phyloP scores from a whole-genome alignment of 2,113 vertebrate species.

The Capreolus pygargus region DNA sequence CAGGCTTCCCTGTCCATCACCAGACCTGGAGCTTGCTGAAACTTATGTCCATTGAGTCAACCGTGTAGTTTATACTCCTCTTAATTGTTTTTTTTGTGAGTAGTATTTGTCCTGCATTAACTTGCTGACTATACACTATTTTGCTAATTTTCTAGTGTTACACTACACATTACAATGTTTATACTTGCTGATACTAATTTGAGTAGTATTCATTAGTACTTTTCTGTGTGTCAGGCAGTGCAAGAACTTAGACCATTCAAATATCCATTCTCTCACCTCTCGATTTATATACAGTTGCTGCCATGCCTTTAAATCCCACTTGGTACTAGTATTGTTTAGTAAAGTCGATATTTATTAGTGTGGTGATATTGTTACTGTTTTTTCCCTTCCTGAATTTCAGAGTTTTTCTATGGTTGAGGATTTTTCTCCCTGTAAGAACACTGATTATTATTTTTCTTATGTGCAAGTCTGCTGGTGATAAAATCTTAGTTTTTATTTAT shows the following conservation, averaged over 20 bases:
- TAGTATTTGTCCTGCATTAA: not conserved
- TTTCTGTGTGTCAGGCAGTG: not conserved
- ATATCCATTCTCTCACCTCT: not conserved
- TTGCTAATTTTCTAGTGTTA: not conserved
- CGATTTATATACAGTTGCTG: not conserved
- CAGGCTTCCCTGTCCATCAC: not conserved
- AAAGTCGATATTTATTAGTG: not conserved
- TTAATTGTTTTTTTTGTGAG: not conserved
- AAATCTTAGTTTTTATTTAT: constrained; percentile 11
- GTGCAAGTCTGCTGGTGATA: not conserved
- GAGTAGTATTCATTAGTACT: not conserved
- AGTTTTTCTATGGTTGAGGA: not conserved
- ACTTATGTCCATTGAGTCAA: not conserved
- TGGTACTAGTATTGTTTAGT: not conserved
- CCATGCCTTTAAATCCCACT: not conserved
- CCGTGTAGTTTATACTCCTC: not conserved
- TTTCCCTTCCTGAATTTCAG: not conserved
- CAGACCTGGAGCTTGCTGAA: not conserved
- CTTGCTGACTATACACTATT: not conserved
- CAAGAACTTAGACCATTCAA: not conserved
- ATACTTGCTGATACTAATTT: not conserved
- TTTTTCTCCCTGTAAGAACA: not conserved
- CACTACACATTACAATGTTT: not conserved
- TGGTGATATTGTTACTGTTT: not conserved
- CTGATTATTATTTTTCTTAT: not conserved